phyloP scores from a whole-genome alignment of 2,797 vertebrate species.

The Sebastes nivosus region DNA sequence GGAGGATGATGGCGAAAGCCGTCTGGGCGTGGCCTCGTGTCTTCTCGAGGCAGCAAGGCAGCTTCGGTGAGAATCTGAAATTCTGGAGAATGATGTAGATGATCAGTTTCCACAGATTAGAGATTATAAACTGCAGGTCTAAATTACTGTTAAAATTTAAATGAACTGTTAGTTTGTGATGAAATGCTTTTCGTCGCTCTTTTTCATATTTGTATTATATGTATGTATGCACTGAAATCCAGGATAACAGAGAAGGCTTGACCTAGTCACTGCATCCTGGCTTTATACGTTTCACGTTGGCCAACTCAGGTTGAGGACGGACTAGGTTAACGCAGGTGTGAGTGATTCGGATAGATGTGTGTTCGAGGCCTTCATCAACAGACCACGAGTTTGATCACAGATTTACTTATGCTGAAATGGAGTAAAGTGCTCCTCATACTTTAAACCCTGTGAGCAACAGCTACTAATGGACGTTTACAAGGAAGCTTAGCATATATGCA shows the following conservation, averaged over 20 bases:
- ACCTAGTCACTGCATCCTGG: background rate
- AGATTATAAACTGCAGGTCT: background rate
- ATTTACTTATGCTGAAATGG: background rate
- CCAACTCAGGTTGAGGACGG: background rate
- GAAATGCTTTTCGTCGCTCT: background rate
- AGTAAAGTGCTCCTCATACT: background rate
- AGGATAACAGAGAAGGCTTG: background rate
- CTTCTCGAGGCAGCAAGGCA: slow-evolving; percentile 94
- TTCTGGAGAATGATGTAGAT: background rate
- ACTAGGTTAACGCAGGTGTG: background rate
- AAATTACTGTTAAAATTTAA: background rate
- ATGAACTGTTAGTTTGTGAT: background rate
- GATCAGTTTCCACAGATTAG: background rate
- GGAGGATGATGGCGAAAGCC: slow-evolving; percentile 43
- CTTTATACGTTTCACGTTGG: background rate
- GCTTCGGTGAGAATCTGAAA: slow-evolving; percentile 84
- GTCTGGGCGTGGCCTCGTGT: slow-evolving; percentile 81
- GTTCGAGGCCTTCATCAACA: background rate
- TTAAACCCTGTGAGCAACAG: background rate
- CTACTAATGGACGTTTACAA: background rate
- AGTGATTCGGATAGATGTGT: accelerated
- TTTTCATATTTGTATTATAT: background rate
- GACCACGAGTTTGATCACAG: background rate
- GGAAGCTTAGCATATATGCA: background rate
- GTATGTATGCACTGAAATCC: background rate